These are phyloP conservation scores for Smittia sp. DNA, from an alignment of 2,888 invertebrate genomes.

Conservation along the genomic window DNA sequence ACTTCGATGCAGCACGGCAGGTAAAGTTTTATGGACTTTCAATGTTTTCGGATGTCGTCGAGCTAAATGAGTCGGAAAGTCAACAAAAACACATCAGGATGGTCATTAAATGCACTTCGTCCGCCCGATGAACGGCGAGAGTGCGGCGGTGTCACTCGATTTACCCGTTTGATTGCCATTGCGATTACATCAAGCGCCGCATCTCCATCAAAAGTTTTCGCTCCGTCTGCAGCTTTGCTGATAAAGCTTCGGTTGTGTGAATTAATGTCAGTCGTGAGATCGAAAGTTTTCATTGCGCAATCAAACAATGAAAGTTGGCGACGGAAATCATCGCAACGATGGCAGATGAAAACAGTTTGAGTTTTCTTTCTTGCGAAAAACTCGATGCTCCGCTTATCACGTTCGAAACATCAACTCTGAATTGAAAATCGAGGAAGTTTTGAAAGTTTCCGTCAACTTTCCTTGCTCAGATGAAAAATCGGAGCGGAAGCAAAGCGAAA, in stretches of 20 bases:
- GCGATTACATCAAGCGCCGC: background rate
- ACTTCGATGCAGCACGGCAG: background rate
- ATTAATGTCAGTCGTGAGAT: background rate
- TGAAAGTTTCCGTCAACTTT: background rate
- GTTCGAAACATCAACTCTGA: too few species aligned
- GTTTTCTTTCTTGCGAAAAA: too few species aligned
- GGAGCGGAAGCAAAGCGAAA: too few species aligned
- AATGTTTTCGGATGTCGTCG: background rate
- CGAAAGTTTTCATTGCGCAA: background rate
- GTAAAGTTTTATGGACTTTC: background rate
- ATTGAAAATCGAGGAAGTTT: too few species aligned
- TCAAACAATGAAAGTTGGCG: background rate
- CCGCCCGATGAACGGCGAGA: background rate
- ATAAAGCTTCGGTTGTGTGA: background rate
- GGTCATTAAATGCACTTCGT: background rate
- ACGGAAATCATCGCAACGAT: too few species aligned
- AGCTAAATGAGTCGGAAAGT: background rate
- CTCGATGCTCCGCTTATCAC: too few species aligned
- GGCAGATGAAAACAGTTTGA: too few species aligned
- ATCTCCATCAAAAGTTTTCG: background rate
- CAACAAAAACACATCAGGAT: background rate
- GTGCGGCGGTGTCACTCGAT: background rate
- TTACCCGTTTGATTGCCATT: too few species aligned
- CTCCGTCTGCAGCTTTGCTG: background rate
- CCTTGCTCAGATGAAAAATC: too few species aligned